A percentile compares a stretch with the other conserved stretches of the same genome.
Conservation (phyloP, 2,113 vertebrate species). For the Trachemys scripta region DNA sequence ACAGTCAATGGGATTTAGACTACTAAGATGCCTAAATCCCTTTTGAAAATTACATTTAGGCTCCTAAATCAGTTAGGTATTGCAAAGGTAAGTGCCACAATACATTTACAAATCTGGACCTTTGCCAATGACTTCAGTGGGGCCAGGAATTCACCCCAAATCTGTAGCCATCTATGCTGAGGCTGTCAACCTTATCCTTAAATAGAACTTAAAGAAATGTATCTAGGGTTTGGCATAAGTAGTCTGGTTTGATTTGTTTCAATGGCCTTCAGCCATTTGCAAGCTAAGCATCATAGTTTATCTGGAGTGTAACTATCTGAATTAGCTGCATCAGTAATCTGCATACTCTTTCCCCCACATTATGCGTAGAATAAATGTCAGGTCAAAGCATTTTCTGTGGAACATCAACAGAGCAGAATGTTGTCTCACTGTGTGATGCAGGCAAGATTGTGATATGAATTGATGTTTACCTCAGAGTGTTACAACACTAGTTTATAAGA, state of each 20-base stretch:
- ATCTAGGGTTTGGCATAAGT: neutral
- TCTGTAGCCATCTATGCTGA: neutral
- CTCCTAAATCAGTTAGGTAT: neutral
- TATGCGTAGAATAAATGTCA: neutral
- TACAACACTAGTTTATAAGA: constrained; percentile 9
- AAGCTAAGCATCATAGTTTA: neutral
- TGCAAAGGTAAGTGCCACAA: neutral
- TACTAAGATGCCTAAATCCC: neutral
- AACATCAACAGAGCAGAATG: neutral
- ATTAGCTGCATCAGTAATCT: neutral
- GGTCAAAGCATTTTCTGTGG: neutral
- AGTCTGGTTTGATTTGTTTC: neutral
- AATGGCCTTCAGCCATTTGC: neutral
- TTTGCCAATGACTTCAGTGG: fast-evolving
- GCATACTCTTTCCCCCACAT: neutral
- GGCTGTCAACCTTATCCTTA: neutral
- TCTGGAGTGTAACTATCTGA: neutral
- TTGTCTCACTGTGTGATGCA: neutral
- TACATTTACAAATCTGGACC: neutral
- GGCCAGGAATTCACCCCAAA: neutral
- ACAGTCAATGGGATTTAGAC: neutral
- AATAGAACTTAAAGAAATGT: neutral
- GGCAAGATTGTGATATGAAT: neutral
- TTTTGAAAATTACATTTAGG: too few species aligned
- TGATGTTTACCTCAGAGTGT: neutral